A percentile compares a stretch with the other conserved stretches of the same genome.
These are phyloP conservation scores for Dryobates pubescens DNA, from an alignment of 2,797 vertebrate genomes.

Conservation along the genomic window DNA sequence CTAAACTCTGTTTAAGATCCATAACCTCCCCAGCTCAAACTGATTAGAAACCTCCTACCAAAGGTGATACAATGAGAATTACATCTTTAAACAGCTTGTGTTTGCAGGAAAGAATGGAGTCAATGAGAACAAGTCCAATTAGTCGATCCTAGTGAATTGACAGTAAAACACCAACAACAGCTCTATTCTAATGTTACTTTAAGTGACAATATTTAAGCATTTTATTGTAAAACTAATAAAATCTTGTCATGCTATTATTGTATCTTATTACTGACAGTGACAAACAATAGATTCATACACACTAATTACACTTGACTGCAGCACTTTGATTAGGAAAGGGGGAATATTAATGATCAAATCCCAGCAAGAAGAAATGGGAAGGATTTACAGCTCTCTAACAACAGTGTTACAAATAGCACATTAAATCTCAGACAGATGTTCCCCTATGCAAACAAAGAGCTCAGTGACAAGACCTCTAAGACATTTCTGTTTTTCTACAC, in stretches of 20 bases:
- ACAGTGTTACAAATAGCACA: constrained; percentile 39
- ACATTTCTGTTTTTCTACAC: background rate
- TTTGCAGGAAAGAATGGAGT: constrained; percentile 5
- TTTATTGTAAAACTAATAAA: background rate
- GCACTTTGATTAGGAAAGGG: background rate
- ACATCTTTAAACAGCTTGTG: constrained; percentile 25
- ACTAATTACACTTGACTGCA: constrained; percentile 1
- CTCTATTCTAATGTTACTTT: background rate
- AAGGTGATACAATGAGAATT: background rate
- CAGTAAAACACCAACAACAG: background rate
- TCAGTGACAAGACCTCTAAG: constrained; percentile 14
- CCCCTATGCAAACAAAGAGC: constrained; percentile 51
- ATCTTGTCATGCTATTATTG: background rate
- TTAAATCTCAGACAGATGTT: constrained; percentile 72
- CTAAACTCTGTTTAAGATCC: background rate
- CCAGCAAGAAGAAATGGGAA: background rate
- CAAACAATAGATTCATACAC: constrained; percentile 10
- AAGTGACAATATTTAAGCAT: constrained; percentile 12
- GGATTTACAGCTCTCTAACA: constrained; percentile 65
- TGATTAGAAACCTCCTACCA: background rate
- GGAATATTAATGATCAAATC: background rate
- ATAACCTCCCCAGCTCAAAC: background rate
- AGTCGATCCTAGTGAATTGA: background rate
- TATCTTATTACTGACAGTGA: background rate
- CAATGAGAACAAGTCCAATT: constrained; percentile 33